phyloP scores from a whole-genome alignment of 2,888 invertebrate species.

The Frankliniella fusca region DNA sequence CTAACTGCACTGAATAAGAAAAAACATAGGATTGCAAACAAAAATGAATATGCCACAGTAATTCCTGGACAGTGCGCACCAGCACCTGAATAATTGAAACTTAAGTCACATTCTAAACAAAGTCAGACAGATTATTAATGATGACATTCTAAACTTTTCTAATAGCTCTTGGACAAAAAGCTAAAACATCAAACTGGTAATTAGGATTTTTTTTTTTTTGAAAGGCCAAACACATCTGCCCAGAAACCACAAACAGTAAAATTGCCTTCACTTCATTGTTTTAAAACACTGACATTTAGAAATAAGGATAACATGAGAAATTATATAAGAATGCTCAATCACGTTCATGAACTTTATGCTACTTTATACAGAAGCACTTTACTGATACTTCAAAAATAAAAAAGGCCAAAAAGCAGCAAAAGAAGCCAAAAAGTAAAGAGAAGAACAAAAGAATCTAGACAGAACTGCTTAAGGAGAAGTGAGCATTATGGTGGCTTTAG shows the following conservation, averaged over 20 bases:
- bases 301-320: constrained; percentile 28
- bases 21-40: background rate
- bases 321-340: constrained; percentile 29
- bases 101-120: constrained; percentile 31
- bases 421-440: constrained; percentile 11
- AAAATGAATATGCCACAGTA: background rate
- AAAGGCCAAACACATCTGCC: constrained; percentile 31
- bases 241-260: background rate
- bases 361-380: background rate
- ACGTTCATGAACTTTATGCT: background rate
- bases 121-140: background rate
- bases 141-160: background rate
- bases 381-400: background rate
- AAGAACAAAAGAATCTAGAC: background rate
- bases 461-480: constrained; percentile 5
- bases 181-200: constrained; percentile 27
- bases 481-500: background rate
- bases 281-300: background rate
- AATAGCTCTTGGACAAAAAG: background rate
- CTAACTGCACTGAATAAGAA: constrained; percentile 6
- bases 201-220: too few relatives aligned
- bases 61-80: background rate
- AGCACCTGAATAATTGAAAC: background rate
- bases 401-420: constrained; percentile 18
- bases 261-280: background rate